A percentile compares a stretch with the other conserved stretches of the same genome.
Evolutionary conservation across 2,113 vertebrate genomes (phyloP).

Genomic region (Odocoileus virginianus): DNA sequence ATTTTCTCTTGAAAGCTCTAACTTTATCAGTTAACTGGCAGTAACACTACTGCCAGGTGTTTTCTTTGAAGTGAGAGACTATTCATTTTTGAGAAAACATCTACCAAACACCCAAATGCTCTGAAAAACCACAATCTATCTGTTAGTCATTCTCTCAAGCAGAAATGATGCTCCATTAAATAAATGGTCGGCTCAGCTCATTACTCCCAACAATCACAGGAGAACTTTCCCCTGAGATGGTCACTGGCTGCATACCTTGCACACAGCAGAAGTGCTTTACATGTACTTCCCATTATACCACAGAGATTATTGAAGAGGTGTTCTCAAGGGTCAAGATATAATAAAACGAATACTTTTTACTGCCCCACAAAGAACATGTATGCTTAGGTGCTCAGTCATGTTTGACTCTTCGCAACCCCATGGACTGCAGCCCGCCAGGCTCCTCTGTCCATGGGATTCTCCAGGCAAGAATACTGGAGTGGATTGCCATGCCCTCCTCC

Average conservation of each 20-base stretch:
- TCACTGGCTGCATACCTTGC: neutral
- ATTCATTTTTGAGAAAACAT: neutral
- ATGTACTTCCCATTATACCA: neutral
- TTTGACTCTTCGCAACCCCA: neutral
- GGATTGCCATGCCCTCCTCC: neutral
- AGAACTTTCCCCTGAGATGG: neutral
- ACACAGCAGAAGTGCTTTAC: neutral
- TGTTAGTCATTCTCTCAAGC: neutral
- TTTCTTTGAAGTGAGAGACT: neutral
- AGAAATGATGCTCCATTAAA: neutral
- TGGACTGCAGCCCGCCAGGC: neutral
- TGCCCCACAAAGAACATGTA: neutral
- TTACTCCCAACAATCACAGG: neutral
- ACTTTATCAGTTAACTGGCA: neutral
- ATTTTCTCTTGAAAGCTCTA: neutral
- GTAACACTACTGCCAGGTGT: neutral
- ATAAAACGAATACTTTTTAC: neutral
- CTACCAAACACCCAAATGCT: neutral
- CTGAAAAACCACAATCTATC: neutral
- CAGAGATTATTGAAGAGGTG: neutral
- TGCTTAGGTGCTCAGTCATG: neutral
- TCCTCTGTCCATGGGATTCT: neutral
- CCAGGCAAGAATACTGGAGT: neutral
- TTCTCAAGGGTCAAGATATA: neutral
- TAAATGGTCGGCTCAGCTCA: neutral